Percentiles rank a stretch among this genome's conserved stretches.
phyloP scores from a whole-genome alignment of 2,113 vertebrate genomes.

The Gracilinanus agilis region DNA sequence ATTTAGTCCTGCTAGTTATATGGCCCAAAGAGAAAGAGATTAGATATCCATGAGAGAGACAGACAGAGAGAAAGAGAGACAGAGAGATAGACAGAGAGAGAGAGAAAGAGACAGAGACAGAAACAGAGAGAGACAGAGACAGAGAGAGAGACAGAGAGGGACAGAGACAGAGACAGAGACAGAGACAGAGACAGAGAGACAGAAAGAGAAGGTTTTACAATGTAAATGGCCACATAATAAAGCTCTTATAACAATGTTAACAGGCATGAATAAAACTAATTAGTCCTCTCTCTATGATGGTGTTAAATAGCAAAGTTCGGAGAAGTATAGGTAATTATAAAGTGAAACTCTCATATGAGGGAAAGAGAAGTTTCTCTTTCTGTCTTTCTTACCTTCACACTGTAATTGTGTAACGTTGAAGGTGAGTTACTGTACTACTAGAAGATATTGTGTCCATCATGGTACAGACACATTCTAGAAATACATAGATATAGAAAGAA shows the following conservation, averaged over 20 bases:
- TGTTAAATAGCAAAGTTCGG: neutral
- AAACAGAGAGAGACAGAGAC: no score
- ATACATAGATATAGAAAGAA: neutral
- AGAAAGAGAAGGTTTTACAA: no score
- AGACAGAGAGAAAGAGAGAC: no score
- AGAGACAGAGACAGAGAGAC: no score
- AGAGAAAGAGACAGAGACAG: no score
- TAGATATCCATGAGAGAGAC: neutral
- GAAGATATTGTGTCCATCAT: neutral
- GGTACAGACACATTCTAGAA: neutral
- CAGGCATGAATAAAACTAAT: neutral
- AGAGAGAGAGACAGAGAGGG: no score
- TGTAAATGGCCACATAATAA: neutral
- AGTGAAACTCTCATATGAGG: neutral
- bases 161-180: no score
- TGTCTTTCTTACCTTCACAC: neutral
- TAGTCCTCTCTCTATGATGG: neutral
- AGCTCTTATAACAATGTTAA: neutral
- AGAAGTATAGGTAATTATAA: neutral
- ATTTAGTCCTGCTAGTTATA: neutral
- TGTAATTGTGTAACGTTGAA: neutral
- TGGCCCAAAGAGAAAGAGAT: neutral
- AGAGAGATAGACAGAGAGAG: no score
- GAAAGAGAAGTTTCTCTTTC: neutral
- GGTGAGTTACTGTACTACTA: neutral